Conservation (phyloP, 2,113 vertebrate genomes). For the Heloderma charlesbogerti region DNA sequence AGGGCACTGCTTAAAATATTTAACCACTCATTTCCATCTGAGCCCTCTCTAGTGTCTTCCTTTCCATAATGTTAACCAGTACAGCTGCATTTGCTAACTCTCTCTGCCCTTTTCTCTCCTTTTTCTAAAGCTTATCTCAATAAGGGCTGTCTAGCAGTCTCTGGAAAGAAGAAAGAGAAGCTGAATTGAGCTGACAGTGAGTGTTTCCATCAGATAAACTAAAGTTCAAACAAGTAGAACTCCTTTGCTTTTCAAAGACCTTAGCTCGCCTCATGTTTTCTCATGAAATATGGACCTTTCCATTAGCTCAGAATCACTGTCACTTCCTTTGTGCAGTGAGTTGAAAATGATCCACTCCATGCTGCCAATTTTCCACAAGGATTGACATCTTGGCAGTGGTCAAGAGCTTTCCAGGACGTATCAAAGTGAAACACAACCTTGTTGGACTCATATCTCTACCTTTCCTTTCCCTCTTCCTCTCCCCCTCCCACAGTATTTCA, state of each 20-base stretch:
- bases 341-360: conserved; percentile 51
- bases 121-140: conserved; percentile 63
- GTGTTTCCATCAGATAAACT: conserved; percentile 75
- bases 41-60: conserved; percentile 44
- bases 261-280: conserved; percentile 43
- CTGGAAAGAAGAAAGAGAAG: conserved; percentile 64
- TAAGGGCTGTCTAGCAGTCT: conserved; percentile 54
- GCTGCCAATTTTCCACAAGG: conserved; percentile 52
- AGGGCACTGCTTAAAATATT: conserved; percentile 51
- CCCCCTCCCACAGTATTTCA: background rate
- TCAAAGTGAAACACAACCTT: conserved; percentile 31
- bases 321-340: conserved; percentile 59
- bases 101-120: conserved; percentile 61
- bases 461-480: background rate
- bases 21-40: conserved; percentile 49
- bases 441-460: conserved; percentile 21
- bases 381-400: conserved; percentile 51
- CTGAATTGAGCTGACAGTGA: conserved; percentile 71
- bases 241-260: conserved; percentile 71
- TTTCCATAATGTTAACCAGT: conserved; percentile 61
- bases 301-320: conserved; percentile 27
- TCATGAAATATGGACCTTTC: conserved; percentile 45
- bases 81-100: conserved; percentile 44
- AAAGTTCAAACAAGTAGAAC: conserved; percentile 71
- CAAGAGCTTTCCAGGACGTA: conserved; percentile 2